Evolutionary conservation across 2,888 invertebrate genomes (phyloP), one percentile per base, ranked within the genome.

Genomic region (Drosophila mimetica): DNA sequence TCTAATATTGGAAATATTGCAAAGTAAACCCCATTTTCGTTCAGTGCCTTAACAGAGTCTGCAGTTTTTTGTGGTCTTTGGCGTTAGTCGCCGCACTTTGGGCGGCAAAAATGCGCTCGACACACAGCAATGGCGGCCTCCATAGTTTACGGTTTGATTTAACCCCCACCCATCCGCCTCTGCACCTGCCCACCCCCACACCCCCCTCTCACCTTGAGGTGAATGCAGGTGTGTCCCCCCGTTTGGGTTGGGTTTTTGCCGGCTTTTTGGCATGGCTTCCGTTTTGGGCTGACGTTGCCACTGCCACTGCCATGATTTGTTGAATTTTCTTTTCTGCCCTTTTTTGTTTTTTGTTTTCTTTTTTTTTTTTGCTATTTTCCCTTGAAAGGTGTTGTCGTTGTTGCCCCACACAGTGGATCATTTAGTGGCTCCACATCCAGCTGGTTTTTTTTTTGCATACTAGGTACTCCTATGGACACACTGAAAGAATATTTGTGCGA

Each of bases 71-170:
- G 71, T 76, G 76, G 85, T 74, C 71, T 75, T 66, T 77, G 81
- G 86, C 86, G 86, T 83, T 70, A 77, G 83, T 73, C 77, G 74
- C 77, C 83, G 82, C 82, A 82, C 82, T 83, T 82, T 79, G 84
- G 86, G 82, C 82, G 86, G 86, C 86, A 85, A 82, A 80, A 82
- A 53, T 80, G 79, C 74, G 71, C 77, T 80, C 84, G 70, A 61
- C 69, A 76, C 76, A 76, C 75, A 78, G 71, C 76, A 75, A 79
- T 81, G 80, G 80, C 82, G 86, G 76, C 73, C 50, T 28, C 75
- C 73, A 80, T 86, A 82, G 82, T 83, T 83, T 83, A 77, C 84
- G 76, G 74, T 77, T 76, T 81, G 81, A 84, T 79, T 63, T 80
- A 69, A 64, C 44, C 48, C 41, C 64, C 44, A 7, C 7, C 1